Evolutionary conservation across 2,888 invertebrate genomes (phyloP), one percentile per base, ranked within the genome.

Genomic region (Pegoplata infirma): DNA sequence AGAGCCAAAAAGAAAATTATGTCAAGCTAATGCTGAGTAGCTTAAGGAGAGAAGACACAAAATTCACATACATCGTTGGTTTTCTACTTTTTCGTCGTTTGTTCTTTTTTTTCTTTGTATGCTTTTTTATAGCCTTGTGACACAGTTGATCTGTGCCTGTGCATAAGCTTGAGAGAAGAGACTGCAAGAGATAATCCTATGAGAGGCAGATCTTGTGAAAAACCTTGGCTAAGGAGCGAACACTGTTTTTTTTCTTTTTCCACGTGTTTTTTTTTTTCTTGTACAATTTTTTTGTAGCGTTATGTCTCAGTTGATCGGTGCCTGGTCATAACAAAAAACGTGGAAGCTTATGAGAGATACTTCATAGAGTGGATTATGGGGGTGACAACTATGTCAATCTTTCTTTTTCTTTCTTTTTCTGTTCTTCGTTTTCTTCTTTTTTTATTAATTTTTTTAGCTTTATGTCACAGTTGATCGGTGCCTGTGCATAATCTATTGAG

Each of bases 251-350:
- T 55, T 72, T 68, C 40, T 46, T 66, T 25, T 73, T 76, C 53
- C 63, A 28, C 67, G 55, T n/a, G n/a, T 44, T 49, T 68, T 59
- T 40, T 66, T 71, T 64, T 69, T 80, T 72, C 8, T 66, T 23
- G 55, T 72, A 61, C 51, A 46, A 69, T 32, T 68, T 58, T 79
- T 80, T 78, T 81, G n/a, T 40, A 82, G 82, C 81, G 75, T 80
- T 23, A 76, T 81, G 79, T 61, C 79, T 76, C 82, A 82, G 82
- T 83, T 81, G 83, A 82, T 58, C 81, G 75, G 83, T 83, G 53
- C 82, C 82, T 83, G 81, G 75, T 76, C 78, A 78, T 80, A 81
- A 76, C 36, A 0, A 7, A 12, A n/a, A 40, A 40, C n/a, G 1
- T n/a, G n/a, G 12, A 32, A 32, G 17, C 23, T 49, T 0, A 21